Conservation (phyloP, 2,797 vertebrate genomes). For the Eurystomus glaucurus region DNA sequence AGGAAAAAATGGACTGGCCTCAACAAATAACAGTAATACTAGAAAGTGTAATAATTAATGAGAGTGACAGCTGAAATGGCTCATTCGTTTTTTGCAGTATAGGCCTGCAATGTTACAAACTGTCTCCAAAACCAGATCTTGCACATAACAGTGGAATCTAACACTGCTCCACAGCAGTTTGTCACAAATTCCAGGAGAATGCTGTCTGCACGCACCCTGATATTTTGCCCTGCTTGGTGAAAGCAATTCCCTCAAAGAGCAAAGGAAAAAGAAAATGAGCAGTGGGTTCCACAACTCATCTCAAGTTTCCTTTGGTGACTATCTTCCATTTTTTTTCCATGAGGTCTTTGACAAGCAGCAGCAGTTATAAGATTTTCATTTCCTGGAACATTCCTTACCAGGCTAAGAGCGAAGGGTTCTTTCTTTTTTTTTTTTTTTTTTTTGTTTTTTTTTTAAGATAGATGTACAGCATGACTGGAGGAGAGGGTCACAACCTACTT, state of each 20-base stretch:
- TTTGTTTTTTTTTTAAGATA: background rate
- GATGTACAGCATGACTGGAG: background rate
- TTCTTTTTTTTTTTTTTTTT: background rate
- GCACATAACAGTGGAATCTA: conserved; percentile 41
- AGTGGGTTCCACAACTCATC: conserved; percentile 55
- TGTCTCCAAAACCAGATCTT: conserved; percentile 28
- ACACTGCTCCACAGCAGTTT: conserved; percentile 30
- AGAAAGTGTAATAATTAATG: conserved; percentile 56
- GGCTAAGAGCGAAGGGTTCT: background rate
- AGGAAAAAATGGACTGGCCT: background rate
- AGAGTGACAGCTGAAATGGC: conserved; percentile 26
- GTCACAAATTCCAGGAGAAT: conserved; percentile 62
- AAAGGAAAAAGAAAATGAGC: conserved; percentile 64
- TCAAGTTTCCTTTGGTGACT: conserved; percentile 51
- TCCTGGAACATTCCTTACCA: conserved; percentile 45
- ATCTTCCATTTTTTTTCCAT: conserved; percentile 66
- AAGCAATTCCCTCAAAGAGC: conserved; percentile 67
- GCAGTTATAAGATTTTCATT: conserved; percentile 69
- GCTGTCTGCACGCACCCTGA: conserved; percentile 15
- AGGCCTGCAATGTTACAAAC: conserved; percentile 57
- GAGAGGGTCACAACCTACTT: background rate
- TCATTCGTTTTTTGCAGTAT: conserved; percentile 31
- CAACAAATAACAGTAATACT: conserved; percentile 44
- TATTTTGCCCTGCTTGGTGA: conserved; percentile 51
- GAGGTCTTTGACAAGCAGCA: conserved; percentile 59